Percentiles rank a stretch among this genome's conserved stretches.
Evolutionary conservation across 2,797 vertebrate species (phyloP).

Genomic region (Mus caroli): DNA sequence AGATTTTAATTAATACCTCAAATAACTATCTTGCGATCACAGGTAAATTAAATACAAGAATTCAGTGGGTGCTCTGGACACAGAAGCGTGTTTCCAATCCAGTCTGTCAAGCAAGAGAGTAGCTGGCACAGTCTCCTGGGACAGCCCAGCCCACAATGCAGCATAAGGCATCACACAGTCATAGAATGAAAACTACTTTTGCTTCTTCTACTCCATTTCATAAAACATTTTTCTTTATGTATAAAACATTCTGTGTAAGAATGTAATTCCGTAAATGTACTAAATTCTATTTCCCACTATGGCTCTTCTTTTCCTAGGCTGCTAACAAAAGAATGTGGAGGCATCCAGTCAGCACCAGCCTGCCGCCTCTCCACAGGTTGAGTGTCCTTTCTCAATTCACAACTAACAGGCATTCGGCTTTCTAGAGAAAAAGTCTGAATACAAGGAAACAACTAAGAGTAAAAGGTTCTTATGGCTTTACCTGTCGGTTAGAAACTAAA

Average conservation of each 20-base stretch:
- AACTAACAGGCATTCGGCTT: slow-evolving; percentile 38
- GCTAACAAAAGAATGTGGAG: slow-evolving; percentile 38
- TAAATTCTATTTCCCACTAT: slow-evolving; percentile 47
- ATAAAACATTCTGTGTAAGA: slow-evolving; percentile 60
- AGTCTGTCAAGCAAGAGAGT: slow-evolving; percentile 38
- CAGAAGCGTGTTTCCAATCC: neutral
- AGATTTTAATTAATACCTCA: slow-evolving; percentile 47
- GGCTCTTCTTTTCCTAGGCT: slow-evolving; percentile 46
- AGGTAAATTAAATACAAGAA: slow-evolving; percentile 35
- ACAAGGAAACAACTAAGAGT: slow-evolving; percentile 35
- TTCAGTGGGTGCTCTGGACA: neutral
- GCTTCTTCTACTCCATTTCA: slow-evolving; percentile 50
- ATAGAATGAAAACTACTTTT: slow-evolving; percentile 44
- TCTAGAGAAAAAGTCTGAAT: slow-evolving; percentile 31
- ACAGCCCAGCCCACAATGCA: neutral
- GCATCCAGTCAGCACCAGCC: slow-evolving; percentile 25
- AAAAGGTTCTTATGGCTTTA: slow-evolving; percentile 76
- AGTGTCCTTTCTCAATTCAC: slow-evolving; percentile 52
- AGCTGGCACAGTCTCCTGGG: slow-evolving; percentile 26
- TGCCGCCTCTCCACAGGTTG: slow-evolving; percentile 2
- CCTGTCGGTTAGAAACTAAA: slow-evolving; percentile 62
- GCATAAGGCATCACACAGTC: slow-evolving; percentile 41
- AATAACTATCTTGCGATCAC: slow-evolving; percentile 49
- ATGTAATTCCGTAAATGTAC: neutral
- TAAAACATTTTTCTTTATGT: neutral